phyloP scores from a whole-genome alignment of 2,888 invertebrate species.

The Junonia oenone region DNA sequence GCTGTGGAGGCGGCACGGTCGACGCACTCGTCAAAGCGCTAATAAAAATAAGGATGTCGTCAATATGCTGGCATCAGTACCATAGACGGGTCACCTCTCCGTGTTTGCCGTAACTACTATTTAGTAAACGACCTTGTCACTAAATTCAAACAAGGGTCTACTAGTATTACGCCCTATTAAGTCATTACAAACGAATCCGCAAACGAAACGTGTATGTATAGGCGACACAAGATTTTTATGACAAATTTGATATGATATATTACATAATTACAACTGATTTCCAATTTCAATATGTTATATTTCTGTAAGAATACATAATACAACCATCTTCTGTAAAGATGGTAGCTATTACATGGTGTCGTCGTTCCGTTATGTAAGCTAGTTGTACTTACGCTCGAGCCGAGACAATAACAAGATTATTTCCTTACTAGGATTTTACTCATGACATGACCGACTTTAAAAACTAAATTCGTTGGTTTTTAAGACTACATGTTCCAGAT shows the following conservation, averaged over 20 bases:
- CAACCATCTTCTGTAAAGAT: neutral
- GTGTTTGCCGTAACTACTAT: conserved; percentile 35
- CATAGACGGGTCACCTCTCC: conserved; percentile 62
- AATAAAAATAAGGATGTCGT: conserved; percentile 79
- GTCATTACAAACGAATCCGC: neutral
- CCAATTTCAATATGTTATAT: neutral
- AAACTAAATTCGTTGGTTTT: neutral
- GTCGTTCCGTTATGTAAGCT: conserved; percentile 22
- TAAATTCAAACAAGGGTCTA: neutral
- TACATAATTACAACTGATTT: neutral
- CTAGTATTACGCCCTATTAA: neutral
- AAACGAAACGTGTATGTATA: neutral
- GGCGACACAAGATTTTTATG: neutral
- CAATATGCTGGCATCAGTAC: conserved; percentile 71
- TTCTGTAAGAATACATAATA: neutral
- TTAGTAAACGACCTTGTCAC: neutral
- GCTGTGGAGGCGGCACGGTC: conserved; percentile 64
- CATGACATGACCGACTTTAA: neutral
- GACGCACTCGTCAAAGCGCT: conserved; percentile 67
- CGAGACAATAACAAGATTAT: conserved; percentile 25
- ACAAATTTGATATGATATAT: no score
- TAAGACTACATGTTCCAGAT: neutral
- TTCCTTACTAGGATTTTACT: conserved; percentile 6
- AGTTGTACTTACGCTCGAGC: conserved; percentile 14
- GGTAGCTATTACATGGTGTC: neutral